Percentiles rank a stretch among this genome's conserved stretches.
phyloP scores from a whole-genome alignment of 2,113 vertebrate species.

The Myiopsitta monachus region DNA sequence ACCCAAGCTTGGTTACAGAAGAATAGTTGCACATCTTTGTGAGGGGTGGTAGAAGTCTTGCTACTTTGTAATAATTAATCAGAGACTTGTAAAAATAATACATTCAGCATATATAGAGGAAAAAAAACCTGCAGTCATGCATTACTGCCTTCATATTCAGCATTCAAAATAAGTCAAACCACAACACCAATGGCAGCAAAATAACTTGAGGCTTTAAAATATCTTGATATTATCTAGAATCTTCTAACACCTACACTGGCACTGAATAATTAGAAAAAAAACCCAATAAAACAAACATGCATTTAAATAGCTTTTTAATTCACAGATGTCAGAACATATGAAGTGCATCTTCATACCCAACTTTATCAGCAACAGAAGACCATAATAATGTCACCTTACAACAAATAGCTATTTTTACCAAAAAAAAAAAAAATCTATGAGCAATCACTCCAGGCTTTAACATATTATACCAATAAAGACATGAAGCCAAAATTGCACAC shows the following conservation, averaged over 20 bases:
- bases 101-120: neutral
- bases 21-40: neutral
- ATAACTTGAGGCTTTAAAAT: neutral
- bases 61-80: neutral
- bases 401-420: neutral
- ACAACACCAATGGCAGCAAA: neutral
- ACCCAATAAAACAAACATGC: neutral
- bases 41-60: neutral
- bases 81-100: neutral
- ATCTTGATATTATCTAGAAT: neutral
- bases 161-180: neutral
- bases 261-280: slow-evolving; percentile 10
- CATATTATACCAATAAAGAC: neutral
- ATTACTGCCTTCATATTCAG: neutral
- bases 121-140: neutral
- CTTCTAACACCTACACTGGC: neutral
- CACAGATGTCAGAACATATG: neutral
- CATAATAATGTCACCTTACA: neutral
- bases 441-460: neutral
- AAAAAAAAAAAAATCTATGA: neutral
- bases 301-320: slow-evolving; percentile 57
- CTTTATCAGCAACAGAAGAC: neutral
- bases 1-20: neutral
- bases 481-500: neutral
- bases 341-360: neutral